Evolutionary conservation across 2,888 invertebrate genomes (phyloP), one percentile per base, ranked within the genome.

Genomic region (Corythucha ciliata): DNA sequence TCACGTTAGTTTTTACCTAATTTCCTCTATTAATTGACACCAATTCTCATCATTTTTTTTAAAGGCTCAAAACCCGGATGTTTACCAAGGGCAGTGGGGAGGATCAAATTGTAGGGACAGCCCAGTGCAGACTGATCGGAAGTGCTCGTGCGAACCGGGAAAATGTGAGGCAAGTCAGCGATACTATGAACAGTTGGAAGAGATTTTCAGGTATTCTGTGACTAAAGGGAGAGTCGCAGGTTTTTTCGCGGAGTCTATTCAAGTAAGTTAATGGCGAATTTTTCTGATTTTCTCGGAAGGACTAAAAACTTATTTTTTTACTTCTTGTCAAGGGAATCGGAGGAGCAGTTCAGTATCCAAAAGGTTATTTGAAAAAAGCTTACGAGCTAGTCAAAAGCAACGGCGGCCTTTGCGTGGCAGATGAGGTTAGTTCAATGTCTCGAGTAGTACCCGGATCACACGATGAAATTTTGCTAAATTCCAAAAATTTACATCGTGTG

Each of bases 181-280:
- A 62, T 97, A 97, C 66, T 72, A 88, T 22, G 76, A 81, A n/a
- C 86, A 92, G 63, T 74, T 93, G 24, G 74, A 80, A 53, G 82
- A 91, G 69, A 74, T 83, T 4, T 75, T 94, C 60, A 75, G 77
- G 53, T 83, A 83, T 67, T 83, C 85, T 7, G 68, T 90, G 57
- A 85, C 92, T 0, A 78, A 80, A 53, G 81, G 81, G 20, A 76
- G 76, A 48, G 76, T 91, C 4, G 97, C 93, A 0, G 96, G 81
- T 4, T 81, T 96, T 67, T 85, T 96, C 66, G 90, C 88, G 0
- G 97, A 98, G 69, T 85, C 91, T 1, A 96, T 98, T 59, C 96
- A 94, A 72, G 79, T 72, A 58, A 46, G 18, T 14, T 7, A 14
- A 14, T 37, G 29, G 36, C n/a, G 8, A 29, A 29, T 29, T 29